Percentiles rank a stretch among this genome's conserved stretches.
phyloP scores from a whole-genome alignment of 2,888 invertebrate species.

The Teleogryllus oceanicus region DNA sequence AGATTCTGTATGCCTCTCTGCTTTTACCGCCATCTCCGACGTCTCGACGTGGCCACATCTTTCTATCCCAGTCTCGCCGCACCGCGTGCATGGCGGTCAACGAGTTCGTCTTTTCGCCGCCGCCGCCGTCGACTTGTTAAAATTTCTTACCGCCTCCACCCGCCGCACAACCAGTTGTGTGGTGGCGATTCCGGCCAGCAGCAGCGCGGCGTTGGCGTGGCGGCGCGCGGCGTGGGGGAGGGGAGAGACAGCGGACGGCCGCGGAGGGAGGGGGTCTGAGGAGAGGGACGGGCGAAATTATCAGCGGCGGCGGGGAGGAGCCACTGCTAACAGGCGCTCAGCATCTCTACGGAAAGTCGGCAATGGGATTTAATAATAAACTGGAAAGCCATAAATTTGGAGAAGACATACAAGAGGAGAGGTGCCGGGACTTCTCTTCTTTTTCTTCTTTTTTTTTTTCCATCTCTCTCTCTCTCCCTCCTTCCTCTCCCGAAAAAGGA shows the following conservation, averaged over 20 bases:
- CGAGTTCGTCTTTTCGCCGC: background rate
- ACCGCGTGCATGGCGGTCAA: no score
- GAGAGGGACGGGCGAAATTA: background rate
- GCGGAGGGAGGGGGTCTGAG: no score
- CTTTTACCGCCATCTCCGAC: no score
- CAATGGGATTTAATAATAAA: constrained; percentile 18
- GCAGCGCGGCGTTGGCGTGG: no score
- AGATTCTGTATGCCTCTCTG: no score
- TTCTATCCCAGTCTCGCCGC: no score
- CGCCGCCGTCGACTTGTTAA: background rate
- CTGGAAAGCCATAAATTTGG: constrained; percentile 18
- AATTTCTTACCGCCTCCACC: background rate
- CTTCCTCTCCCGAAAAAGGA: background rate
- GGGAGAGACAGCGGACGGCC: no score
- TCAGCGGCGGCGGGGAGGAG: background rate
- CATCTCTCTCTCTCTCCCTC: no score
- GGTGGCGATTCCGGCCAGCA: no score
- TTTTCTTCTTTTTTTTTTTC: background rate
- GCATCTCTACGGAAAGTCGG: background rate
- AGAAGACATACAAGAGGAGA: constrained; percentile 12
- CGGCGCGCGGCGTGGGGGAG: no score
- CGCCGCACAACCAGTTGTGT: background rate
- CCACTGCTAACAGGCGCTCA: background rate
- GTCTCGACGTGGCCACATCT: no score
- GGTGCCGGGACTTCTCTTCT: background rate